Evolutionary conservation across 2,113 vertebrate genomes (phyloP).

Genomic region (Sylvilagus bachmani): DNA sequence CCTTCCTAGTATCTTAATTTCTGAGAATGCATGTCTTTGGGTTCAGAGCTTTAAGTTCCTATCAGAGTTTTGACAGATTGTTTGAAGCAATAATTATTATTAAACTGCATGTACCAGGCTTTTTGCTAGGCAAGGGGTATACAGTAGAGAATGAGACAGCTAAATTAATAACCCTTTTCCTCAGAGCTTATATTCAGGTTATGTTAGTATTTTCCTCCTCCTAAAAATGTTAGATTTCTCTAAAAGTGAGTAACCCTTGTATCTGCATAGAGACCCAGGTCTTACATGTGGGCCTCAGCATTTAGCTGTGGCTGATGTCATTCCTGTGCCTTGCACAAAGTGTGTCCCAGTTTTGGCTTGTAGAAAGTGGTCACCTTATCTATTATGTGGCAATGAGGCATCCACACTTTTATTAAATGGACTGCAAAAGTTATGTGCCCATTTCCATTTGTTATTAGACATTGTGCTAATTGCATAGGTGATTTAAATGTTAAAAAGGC

Average conservation of each 20-base stretch:
- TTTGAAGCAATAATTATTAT: neutral
- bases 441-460: conserved; percentile 75
- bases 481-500: conserved; percentile 83
- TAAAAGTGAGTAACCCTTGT: neutral
- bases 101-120: neutral
- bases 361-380: conserved; percentile 79
- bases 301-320: neutral
- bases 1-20: neutral
- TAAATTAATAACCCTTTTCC: neutral
- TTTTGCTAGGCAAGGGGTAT: neutral
- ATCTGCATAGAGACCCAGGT: neutral
- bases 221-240: neutral
- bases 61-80: neutral
- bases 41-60: neutral
- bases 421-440: conserved; percentile 63
- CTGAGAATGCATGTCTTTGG: neutral
- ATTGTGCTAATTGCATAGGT: conserved; percentile 79
- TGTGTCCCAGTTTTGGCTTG: conserved; percentile 13
- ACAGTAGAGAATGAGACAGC: neutral
- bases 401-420: conserved; percentile 54
- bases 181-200: neutral
- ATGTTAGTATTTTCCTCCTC: neutral
- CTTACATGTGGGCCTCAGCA: neutral
- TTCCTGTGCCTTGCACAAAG: neutral
- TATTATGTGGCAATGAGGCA: conserved; percentile 74